Base-by-base conservation (phyloP, 2,113 vertebrate species). In the Toxotes chatareus region DNA sequence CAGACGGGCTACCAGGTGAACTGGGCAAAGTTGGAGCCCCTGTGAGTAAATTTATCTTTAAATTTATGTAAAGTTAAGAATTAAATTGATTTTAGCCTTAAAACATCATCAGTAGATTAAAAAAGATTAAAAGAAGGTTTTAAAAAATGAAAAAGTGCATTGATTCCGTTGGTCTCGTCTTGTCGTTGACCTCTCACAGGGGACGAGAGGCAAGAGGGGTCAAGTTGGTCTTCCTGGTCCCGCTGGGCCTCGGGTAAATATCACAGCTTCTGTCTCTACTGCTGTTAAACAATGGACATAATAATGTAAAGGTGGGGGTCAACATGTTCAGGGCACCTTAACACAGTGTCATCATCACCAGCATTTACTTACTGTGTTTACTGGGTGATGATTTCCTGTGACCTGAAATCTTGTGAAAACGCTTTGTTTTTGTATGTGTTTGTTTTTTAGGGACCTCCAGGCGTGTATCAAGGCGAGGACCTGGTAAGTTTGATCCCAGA, bases 1-100 rank as follows among this genome's bases (percentile, higher is more conserved):
- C 96, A 73, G 94, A 96, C 72, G 98, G 98, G 62, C 96, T 99
- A 21, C 97, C 97, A 0, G 98, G 98, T 84, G 98, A 99, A 93
- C 91, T 99, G 63, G 98, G 98, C n/a, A 97, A 93, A 89, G 93
- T 92, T 36, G 98, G 98, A 79, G 63, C 94, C 9, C 68, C 93
- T 78, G 98, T 99, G 91, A 97, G 97, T 97, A 64, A 34, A 4
- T 1, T 27, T 1, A 5, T 21, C 2, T 36, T 23, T 56, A 4
- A 11, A 0, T 53, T 55, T 1, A 13, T 6, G 17, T 32, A 47
- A 67, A 32, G 56, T 32, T 31, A 5, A 57, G 53, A 27, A 11
- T 56, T 3, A 56, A 56, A 27, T 4, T 47, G 60, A 63, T 23
- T 64, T 57, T 6, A 31, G 13, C 56, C 13, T 6, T 31, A 31